phyloP scores from a whole-genome alignment of 2,113 vertebrate species.

The Ardeotis arabs region DNA sequence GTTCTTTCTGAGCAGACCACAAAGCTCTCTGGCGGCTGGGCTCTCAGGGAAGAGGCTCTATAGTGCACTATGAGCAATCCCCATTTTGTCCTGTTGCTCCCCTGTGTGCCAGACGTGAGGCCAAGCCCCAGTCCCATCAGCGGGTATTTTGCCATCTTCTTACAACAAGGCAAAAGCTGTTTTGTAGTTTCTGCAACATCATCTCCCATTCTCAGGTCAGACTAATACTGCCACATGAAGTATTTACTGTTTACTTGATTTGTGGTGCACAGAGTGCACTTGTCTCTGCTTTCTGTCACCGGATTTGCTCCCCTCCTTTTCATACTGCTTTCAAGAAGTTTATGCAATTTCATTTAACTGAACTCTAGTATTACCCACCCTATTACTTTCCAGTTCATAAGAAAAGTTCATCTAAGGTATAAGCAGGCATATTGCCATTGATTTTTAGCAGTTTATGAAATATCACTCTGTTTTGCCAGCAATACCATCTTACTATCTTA shows the following conservation, averaged over 20 bases:
- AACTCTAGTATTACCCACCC: neutral
- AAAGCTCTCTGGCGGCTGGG: rapidly evolving
- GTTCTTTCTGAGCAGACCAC: neutral
- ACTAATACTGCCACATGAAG: neutral
- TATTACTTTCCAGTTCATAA: neutral
- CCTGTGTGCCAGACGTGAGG: neutral
- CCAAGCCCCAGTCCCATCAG: neutral
- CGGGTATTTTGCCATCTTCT: neutral
- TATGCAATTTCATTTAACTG: neutral
- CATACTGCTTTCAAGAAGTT: neutral
- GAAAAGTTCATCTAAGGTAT: constrained; percentile 30
- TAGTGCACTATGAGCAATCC: rapidly evolving
- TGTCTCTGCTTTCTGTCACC: neutral
- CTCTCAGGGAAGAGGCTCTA: neutral
- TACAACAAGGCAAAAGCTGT: rapidly evolving
- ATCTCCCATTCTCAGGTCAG: neutral
- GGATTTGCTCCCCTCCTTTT: neutral
- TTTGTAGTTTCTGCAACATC: neutral
- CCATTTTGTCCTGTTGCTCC: neutral
- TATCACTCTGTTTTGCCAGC: constrained; percentile 42
- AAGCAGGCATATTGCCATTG: neutral
- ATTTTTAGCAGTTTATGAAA: constrained; percentile 44
- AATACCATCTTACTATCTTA: neutral
- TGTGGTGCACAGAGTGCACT: neutral
- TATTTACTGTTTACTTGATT: neutral